Conservation (phyloP, 2,888 invertebrate genomes). For the Petrolisthes cinctipes region DNA sequence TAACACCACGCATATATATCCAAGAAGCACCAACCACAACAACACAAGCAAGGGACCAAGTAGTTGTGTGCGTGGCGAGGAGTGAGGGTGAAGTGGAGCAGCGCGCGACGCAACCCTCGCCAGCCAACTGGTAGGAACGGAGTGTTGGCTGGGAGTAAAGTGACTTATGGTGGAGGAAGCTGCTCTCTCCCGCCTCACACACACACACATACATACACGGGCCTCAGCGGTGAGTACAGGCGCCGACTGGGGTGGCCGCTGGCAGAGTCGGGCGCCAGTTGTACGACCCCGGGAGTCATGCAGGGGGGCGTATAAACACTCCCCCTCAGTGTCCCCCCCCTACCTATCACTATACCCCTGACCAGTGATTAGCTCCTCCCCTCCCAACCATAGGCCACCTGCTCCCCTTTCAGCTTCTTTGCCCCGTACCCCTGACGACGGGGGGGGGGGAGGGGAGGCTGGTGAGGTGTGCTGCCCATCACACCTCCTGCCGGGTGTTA, state of each 20-base stretch:
- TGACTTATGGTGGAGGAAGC: slow-evolving; percentile 42
- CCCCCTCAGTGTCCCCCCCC: slow-evolving; percentile 10
- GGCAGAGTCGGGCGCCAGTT: slow-evolving; percentile 52
- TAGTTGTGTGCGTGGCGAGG: background rate
- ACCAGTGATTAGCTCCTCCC: background rate
- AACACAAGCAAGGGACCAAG: background rate
- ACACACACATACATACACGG: slow-evolving; percentile 44
- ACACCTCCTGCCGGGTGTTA: background rate
- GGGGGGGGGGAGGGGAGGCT: background rate
- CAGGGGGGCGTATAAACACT: slow-evolving; percentile 38
- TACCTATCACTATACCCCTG: background rate
- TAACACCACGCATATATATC: slow-evolving; percentile 14
- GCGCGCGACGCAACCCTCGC: slow-evolving; percentile 23
- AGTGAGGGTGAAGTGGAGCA: background rate
- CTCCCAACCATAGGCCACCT: slow-evolving; percentile 29
- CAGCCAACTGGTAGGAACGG: slow-evolving; percentile 21
- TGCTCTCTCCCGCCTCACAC: slow-evolving; percentile 36
- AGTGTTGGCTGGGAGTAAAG: slow-evolving; percentile 38
- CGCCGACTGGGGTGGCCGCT: slow-evolving; percentile 58
- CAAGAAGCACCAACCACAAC: slow-evolving; percentile 4
- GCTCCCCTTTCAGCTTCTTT: slow-evolving; percentile 33
- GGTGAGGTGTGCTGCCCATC: background rate
- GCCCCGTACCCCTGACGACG: slow-evolving; percentile 18
- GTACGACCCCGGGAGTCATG: slow-evolving; percentile 41
- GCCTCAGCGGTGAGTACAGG: slow-evolving; percentile 48